These are phyloP conservation scores for Automeris io DNA, from an alignment of 2,888 invertebrate genomes.

Conservation along the genomic window DNA sequence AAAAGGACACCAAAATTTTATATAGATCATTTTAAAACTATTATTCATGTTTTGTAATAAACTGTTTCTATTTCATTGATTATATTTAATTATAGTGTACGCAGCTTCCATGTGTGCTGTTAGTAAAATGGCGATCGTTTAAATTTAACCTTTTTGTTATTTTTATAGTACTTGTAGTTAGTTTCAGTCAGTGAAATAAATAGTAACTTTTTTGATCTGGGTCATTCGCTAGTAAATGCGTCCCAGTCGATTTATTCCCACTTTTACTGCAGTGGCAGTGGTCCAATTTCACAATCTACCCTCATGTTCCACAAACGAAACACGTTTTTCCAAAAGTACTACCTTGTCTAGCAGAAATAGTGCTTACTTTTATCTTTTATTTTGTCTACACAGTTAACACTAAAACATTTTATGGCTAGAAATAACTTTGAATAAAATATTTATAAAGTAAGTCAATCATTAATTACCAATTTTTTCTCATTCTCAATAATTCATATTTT, in stretches of 20 bases:
- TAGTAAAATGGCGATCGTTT: conserved; percentile 1
- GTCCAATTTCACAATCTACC: conserved; percentile 66
- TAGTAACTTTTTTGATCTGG: conserved; percentile 54
- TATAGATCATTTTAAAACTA: no score
- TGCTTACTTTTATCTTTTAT: conserved; percentile 30
- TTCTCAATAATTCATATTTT: no score
- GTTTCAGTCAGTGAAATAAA: conserved; percentile 23
- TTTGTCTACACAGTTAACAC: conserved; percentile 13
- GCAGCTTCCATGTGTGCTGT: not conserved
- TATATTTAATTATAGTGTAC: no score
- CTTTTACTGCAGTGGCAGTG: conserved; percentile 73
- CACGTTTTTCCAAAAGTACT: conserved; percentile 57
- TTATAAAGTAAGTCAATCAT: not conserved
- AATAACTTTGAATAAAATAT: not conserved
- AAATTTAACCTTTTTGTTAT: conserved; percentile 4
- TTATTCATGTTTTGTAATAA: no score
- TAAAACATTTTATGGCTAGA: not conserved
- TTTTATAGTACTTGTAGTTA: conserved; percentile 14
- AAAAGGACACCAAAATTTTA: no score
- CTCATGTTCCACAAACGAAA: conserved; percentile 56
- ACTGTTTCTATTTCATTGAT: no score
- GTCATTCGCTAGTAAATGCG: conserved; percentile 59
- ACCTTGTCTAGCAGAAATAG: conserved; percentile 32
- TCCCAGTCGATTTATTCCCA: conserved; percentile 66
- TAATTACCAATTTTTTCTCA: no score